phyloP scores from a whole-genome alignment of 1,140 invertebrate genomes.

The Diachasma alloeum region DNA sequence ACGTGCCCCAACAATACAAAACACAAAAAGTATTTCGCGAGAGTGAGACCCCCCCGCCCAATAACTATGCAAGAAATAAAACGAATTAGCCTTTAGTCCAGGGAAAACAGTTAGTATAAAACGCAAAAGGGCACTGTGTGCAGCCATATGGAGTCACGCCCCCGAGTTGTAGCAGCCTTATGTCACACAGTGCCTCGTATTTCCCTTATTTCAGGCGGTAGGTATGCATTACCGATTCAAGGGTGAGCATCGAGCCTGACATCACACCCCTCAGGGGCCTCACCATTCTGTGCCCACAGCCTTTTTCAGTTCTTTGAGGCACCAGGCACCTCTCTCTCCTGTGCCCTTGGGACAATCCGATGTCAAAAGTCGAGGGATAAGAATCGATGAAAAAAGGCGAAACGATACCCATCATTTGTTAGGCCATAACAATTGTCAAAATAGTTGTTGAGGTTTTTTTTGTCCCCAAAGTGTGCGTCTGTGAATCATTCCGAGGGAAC shows the following conservation, averaged over 20 bases:
- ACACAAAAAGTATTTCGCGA: neutral
- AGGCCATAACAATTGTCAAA: too few relatives aligned
- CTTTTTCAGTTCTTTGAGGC: neutral
- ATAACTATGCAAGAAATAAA: neutral
- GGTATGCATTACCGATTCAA: constrained; percentile 9
- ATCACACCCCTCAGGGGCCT: neutral
- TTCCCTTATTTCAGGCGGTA: constrained; percentile 23
- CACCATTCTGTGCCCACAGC: neutral
- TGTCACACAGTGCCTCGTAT: constrained; percentile 41
- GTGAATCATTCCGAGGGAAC: too few relatives aligned
- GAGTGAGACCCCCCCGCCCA: neutral
- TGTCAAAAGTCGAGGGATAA: neutral
- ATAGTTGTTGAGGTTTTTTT: too few relatives aligned
- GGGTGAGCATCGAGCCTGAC: neutral
- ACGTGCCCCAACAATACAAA: neutral
- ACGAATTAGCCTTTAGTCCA: neutral
- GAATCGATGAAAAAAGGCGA: neutral
- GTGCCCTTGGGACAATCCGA: neutral
- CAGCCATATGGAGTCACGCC: constrained; percentile 45
- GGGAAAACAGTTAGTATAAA: neutral
- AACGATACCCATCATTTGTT: too few relatives aligned
- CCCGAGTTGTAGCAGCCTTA: constrained; percentile 51
- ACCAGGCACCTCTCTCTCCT: neutral
- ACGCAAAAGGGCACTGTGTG: constrained; percentile 4
- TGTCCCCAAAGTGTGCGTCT: too few relatives aligned